phyloP scores from a whole-genome alignment of 1,140 invertebrate species.

The Diorhabda sublineata region DNA sequence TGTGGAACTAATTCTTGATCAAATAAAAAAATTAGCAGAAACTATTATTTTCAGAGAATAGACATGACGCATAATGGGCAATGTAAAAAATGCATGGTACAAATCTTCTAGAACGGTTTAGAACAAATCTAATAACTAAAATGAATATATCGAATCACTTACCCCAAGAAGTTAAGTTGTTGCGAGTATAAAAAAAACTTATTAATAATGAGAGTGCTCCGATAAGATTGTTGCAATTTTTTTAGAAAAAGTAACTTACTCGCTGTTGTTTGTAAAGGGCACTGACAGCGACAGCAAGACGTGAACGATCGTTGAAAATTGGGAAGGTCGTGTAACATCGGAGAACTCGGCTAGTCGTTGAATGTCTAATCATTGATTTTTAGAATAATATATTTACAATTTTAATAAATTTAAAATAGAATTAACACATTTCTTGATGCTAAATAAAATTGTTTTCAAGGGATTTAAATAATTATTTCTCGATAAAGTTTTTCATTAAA shows the following conservation, averaged over 20 bases:
- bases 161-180: constrained; percentile 5
- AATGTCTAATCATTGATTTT: not conserved
- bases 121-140: not conserved
- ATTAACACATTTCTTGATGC: no score
- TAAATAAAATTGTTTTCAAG: no score
- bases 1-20: not conserved
- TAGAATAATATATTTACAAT: no score
- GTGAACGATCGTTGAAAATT: constrained; percentile 5
- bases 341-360: not conserved
- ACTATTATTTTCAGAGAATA: not conserved
- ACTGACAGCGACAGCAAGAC: constrained; percentile 12
- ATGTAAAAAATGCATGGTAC: not conserved
- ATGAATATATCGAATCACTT: constrained; percentile 2
- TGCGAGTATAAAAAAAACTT: not conserved
- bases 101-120: not conserved
- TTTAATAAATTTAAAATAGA: no score
- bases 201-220: constrained; percentile 6
- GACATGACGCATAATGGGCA: constrained; percentile 14
- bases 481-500: no score
- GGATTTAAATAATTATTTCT: no score
- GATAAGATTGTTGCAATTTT: constrained; percentile 4
- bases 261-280: constrained; percentile 15
- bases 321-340: not conserved
- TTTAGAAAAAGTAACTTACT: constrained; percentile 9
- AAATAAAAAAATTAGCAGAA: not conserved